phyloP scores from a whole-genome alignment of 2,113 vertebrate species.

The Thunnus thynnus region DNA sequence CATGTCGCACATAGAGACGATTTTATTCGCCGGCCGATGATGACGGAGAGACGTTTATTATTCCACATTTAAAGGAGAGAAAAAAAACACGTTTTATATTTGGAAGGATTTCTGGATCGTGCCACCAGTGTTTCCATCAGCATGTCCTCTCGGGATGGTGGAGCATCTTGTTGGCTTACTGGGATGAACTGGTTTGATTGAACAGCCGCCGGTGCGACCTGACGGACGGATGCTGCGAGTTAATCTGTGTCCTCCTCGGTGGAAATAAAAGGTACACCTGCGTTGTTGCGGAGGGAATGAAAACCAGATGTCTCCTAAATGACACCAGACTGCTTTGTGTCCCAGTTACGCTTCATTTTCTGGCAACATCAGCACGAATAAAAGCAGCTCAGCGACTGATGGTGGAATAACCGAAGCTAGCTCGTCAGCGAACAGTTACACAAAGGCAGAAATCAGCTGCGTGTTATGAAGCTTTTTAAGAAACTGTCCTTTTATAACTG shows the following conservation, averaged over 20 bases:
- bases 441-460: not conserved
- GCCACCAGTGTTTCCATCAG: not conserved
- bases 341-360: not conserved
- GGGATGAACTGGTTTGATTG: constrained; percentile 22
- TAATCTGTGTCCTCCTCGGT: constrained; percentile 26
- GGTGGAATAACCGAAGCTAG: not conserved
- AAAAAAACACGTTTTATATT: not conserved
- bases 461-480: not conserved
- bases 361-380: not conserved
- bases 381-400: no score
- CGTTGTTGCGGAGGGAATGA: not conserved
- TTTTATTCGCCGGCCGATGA: no score
- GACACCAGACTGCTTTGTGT: not conserved
- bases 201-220: not conserved
- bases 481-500: no score
- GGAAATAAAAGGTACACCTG: not conserved
- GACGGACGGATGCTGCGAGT: constrained; percentile 33
- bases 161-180: not conserved
- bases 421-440: not conserved
- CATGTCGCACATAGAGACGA: not conserved
- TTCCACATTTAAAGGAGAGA: not conserved
- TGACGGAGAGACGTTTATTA: not conserved
- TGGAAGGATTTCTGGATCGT: not conserved
- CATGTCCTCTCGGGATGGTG: constrained; percentile 43
- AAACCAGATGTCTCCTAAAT: no score